Evolutionary conservation across 2,888 invertebrate genomes (phyloP), one percentile per base, ranked within the genome.

Genomic region (Cosmopolites sordidus): DNA sequence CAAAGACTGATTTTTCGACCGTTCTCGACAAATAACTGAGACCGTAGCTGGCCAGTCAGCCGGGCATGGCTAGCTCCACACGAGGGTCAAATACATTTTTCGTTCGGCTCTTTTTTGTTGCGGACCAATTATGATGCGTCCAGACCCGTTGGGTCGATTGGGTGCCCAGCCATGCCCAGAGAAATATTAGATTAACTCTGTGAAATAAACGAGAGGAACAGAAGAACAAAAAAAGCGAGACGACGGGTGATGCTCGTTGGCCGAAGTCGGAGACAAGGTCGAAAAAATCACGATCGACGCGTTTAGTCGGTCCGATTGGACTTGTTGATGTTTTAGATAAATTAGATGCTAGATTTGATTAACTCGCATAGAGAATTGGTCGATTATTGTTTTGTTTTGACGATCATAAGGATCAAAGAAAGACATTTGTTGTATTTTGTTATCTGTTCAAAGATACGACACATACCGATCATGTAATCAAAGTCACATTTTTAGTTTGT

Each of bases 101-200:
- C 62, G 62, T 61, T 63, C 62, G 64, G 56, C 51, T 62, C 68
- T 70, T 69, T 71, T 65, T 65, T 65, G 64, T 64, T 67, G 72
- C 72, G 72, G 72, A 70, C 71, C 71, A 72, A 72, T 72, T 73
- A 73, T 70, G 69, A 68, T 50, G 22, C 22, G 22, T 22, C 68
- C 64, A 69, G 65, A 66, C 66, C 69, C 68, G 72, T 22, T 72
- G 70, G 71, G 71, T 66, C 64, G 69, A 65, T 62, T 67, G 49
- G 49, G 48, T 45, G 9, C 11, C 66, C 66, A 22, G 67, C 66
- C 69, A 64, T 68, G 62, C 64, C 66, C 64, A 62, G 64, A 67
- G 66, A 69, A 70, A 67, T 70, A 70, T 64, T 64, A 66, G 66
- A 66, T 65, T 67, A 65, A 64, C 64, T 64, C 45, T 62, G 62